Evolutionary conservation across 2,888 invertebrate genomes (phyloP).

Genomic region (Chydorus sphaericus): DNA sequence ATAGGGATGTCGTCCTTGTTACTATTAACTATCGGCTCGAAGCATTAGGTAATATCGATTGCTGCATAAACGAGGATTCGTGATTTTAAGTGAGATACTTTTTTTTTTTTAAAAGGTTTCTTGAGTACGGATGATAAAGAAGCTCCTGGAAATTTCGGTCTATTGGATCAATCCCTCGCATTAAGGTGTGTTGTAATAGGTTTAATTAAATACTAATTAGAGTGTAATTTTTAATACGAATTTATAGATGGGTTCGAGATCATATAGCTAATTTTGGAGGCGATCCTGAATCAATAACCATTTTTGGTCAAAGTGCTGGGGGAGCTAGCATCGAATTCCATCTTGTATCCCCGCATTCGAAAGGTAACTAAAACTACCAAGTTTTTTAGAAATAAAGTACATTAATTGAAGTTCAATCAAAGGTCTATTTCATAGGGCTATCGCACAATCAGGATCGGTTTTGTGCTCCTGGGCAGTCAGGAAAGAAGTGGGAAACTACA

Average conservation of each 20-base stretch:
- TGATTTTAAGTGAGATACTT: background rate
- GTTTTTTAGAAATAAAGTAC: background rate
- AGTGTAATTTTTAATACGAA: background rate
- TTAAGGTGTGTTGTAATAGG: background rate
- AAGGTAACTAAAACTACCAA: background rate
- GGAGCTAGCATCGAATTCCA: slow-evolving; percentile 16
- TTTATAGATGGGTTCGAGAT: slow-evolving; percentile 20
- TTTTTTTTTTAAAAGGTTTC: slow-evolving; percentile 11
- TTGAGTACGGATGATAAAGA: slow-evolving; percentile 16
- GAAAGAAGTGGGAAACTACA: slow-evolving; percentile 2
- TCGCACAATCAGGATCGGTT: slow-evolving; percentile 21
- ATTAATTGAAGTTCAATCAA: background rate
- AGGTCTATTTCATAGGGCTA: slow-evolving; percentile 21
- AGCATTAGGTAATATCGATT: slow-evolving; percentile 14
- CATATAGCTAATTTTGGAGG: slow-evolving; percentile 16
- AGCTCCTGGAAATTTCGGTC: slow-evolving; percentile 16
- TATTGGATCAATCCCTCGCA: slow-evolving; percentile 16
- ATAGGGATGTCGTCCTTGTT: slow-evolving; percentile 45
- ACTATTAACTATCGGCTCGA: slow-evolving; percentile 53
- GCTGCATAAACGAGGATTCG: background rate
- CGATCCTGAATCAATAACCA: slow-evolving; percentile 14
- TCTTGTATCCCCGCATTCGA: slow-evolving; percentile 9
- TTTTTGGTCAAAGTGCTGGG: slow-evolving; percentile 17
- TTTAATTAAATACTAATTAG: background rate
- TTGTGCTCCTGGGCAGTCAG: slow-evolving; percentile 20